These are phyloP conservation scores for Pionites leucogaster DNA, from an alignment of 2,113 vertebrate species.

Conservation along the genomic window DNA sequence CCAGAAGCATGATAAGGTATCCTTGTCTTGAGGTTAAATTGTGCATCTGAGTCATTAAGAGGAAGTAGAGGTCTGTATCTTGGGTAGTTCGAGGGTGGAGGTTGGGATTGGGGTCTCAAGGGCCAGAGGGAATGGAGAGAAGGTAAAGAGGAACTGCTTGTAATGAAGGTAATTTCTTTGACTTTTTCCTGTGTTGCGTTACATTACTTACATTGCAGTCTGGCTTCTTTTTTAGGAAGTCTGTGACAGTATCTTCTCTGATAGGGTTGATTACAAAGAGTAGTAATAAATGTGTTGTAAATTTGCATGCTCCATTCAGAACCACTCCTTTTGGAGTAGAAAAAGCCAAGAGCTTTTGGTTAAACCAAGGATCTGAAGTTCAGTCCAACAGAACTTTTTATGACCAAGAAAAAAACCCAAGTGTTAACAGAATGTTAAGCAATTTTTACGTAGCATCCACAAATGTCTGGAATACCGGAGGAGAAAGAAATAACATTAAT, in stretches of 20 bases:
- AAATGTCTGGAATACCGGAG: background rate
- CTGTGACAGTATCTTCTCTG: background rate
- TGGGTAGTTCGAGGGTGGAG: background rate
- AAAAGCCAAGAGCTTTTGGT: background rate
- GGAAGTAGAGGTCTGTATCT: background rate
- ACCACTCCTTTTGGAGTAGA: background rate
- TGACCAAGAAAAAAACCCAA: background rate
- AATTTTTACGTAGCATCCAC: background rate
- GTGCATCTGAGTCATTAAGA: background rate
- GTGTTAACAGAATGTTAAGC: background rate
- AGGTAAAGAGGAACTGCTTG: background rate
- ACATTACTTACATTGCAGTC: background rate
- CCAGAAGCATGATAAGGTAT: background rate
- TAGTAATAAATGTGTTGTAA: background rate
- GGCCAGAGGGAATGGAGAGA: background rate
- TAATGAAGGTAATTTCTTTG: background rate
- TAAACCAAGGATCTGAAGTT: background rate
- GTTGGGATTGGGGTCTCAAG: background rate
- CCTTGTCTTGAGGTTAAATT: background rate
- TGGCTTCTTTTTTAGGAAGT: background rate
- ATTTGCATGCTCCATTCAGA: background rate
- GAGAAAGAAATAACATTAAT: background rate
- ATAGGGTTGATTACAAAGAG: background rate
- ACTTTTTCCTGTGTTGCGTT: background rate
- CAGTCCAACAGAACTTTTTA: background rate